phyloP scores from a whole-genome alignment of 2,888 invertebrate genomes.

The Phyllotreta striolata region DNA sequence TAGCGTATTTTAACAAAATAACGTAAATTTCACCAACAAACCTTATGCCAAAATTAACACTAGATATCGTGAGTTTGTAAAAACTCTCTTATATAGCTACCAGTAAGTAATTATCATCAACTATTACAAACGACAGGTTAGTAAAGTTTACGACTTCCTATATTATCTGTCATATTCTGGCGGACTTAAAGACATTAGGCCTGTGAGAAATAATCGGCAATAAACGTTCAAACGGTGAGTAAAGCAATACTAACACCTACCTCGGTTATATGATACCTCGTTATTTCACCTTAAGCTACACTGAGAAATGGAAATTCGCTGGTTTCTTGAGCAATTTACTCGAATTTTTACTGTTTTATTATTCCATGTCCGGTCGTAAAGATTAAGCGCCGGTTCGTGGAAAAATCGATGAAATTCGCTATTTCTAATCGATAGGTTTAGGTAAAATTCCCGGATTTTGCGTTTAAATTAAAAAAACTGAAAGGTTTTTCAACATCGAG shows the following conservation, averaged over 20 bases:
- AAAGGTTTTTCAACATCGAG: conserved; percentile 3
- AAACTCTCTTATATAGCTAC: no score
- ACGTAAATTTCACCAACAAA: no score
- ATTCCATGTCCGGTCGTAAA: no score
- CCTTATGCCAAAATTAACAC: no score
- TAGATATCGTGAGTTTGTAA: no score
- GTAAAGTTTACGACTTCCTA: conserved; percentile 21
- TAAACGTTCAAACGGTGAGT: conserved; percentile 26
- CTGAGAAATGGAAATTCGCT: background rate
- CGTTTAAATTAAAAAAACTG: background rate
- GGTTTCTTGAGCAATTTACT: no score
- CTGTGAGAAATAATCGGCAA: conserved; percentile 28
- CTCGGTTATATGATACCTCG: conserved; percentile 28
- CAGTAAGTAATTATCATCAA: conserved; percentile 4
- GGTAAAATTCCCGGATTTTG: no score
- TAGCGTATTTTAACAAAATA: no score
- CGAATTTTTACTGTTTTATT: no score
- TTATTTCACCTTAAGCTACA: conserved; percentile 1
- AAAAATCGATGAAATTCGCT: background rate
- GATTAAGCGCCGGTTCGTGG: background rate
- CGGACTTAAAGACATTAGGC: conserved; percentile 23
- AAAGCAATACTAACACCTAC: conserved; percentile 23
- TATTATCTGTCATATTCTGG: conserved; percentile 19
- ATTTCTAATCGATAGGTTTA: no score
- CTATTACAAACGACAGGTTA: conserved; percentile 9